Base-by-base conservation (phyloP, 1,140 invertebrate genomes). In the Coptotermes formosanus region DNA sequence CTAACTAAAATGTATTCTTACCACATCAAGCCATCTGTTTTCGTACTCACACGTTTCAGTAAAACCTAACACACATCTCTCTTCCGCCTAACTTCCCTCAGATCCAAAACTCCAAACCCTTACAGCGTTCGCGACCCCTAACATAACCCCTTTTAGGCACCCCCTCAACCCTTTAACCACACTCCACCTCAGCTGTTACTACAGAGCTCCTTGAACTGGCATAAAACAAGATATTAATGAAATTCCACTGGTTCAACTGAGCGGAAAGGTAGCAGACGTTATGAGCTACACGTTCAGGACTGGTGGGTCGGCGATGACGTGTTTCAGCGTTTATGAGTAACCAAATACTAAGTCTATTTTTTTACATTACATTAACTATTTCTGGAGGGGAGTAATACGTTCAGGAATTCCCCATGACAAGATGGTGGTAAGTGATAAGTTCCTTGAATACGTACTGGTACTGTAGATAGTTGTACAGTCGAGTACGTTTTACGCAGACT, bases 141-240 rank as follows among this genome's bases (percentile, higher is more conserved):
- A 75, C 25, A 30, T 75, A 75, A 75, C 64, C 64, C 64, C 64
- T 75, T 75, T 75, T 75, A 75, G 8, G 2, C 64, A 75, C 25
- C 25, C 64, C 21, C 59, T 75, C 25, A 25, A n/a, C 64, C n/a
- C 64, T n/a, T n/a, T 75, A 55, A 30, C 64, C 64, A 14, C 64
- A 75, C 64, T 30, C 64, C 25, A 30, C 64, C 64, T 30, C n/a
- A 48, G 55, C 55, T 23, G 21, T 64, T 64, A 64, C 59, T 64
- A 25, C 52, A 55, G 25, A 75, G 64, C 64, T 75, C n/a, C 64
- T 75, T 30, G n/a, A 75, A 75, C 64, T 75, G 64, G 64, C n/a
- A 75, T 75, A 75, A 75, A 75, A 75, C 64, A 75, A 75, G 64
- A 75, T n/a, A 75, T 75, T 75, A 75, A 75, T 75, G 64, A 75